These are phyloP conservation scores for Tauraco erythrolophus DNA, from an alignment of 2,113 vertebrate genomes.

Conservation along the genomic window DNA sequence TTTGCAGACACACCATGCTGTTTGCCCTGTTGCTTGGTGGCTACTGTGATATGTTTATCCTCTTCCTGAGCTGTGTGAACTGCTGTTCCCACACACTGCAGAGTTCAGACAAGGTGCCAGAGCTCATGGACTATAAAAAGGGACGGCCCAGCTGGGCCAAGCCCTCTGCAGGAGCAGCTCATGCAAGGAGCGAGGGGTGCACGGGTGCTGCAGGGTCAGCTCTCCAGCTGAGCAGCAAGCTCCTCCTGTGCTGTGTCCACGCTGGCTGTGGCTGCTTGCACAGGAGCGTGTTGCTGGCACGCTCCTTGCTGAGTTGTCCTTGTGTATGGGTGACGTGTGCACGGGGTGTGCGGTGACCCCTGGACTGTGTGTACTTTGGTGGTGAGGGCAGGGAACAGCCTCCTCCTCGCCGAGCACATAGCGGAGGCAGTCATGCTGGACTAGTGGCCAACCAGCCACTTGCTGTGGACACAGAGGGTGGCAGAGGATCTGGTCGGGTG, in stretches of 20 bases:
- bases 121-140: not conserved
- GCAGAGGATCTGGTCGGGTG: not conserved
- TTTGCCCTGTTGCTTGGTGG: not conserved
- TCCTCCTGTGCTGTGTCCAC: accelerated
- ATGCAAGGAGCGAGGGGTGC: not conserved
- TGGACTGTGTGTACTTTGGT: too few species aligned
- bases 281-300: not conserved
- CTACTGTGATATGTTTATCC: not conserved
- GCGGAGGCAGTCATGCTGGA: accelerated
- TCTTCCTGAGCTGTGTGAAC: not conserved
- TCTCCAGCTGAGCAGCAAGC: not conserved
- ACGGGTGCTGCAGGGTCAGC: not conserved
- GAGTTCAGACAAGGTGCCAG: not conserved
- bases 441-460: not conserved
- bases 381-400: not conserved
- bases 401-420: accelerated
- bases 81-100: not conserved
- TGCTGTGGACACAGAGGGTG: not conserved
- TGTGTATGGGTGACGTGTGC: accelerated
- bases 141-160: not conserved
- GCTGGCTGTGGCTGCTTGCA: not conserved
- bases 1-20: not conserved
- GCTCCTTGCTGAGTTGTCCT: not conserved
- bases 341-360: accelerated
- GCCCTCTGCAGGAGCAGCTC: not conserved